Evolutionary conservation across 2,797 vertebrate genomes (phyloP), one percentile per base, ranked within the genome.

Genomic region (Hemibagrus guttatus): DNA sequence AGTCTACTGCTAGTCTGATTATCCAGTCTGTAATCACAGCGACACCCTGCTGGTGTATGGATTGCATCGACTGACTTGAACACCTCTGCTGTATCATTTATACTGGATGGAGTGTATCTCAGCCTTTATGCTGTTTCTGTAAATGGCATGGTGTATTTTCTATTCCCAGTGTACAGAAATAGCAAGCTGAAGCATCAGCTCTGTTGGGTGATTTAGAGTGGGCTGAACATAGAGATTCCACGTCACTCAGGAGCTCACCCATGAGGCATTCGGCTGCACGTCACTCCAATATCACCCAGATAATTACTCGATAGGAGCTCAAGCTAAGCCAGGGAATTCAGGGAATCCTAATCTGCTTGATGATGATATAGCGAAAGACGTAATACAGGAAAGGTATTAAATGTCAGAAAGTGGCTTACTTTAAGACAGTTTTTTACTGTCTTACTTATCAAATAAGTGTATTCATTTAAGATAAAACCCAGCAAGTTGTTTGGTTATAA

Each of bases 111-210:
- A 58, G 54, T 4, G 19, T 58, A 39, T 39, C 54, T 58, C 19
- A 59, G 54, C 19, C 19, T 78, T 56, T 78, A 58, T 56, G 28
- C 75, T 58, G 17, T 56, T 78, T 58, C 28, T 78, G 17, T 3
- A 9, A 9, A 78, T 59, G 31, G 31, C 17, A 39, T 39, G 54
- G 31, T 80, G 12, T 7, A 26, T 80, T 59, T 39, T 42, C 31
- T 56, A 59, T 80, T 39, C n/a, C 19, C 56, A 79, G 12, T 79
- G 75, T 78, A 35, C n/a, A 56, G 74, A 56, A 78, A 54, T 21
- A 31, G 52, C 52, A 31, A 3, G 17, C 11, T 56, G 52, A 78
- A 17, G 28, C 28, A 58, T 12, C 28, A 6, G 17, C 19, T 21
- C 19, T 58, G 28, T 23, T 58, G 76, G 19, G 9, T 35, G 54